These are phyloP conservation scores for Pentamera pediparva DNA, from an alignment of 53 echinoderm and acorn worm genomes.

Conservation along the genomic window DNA sequence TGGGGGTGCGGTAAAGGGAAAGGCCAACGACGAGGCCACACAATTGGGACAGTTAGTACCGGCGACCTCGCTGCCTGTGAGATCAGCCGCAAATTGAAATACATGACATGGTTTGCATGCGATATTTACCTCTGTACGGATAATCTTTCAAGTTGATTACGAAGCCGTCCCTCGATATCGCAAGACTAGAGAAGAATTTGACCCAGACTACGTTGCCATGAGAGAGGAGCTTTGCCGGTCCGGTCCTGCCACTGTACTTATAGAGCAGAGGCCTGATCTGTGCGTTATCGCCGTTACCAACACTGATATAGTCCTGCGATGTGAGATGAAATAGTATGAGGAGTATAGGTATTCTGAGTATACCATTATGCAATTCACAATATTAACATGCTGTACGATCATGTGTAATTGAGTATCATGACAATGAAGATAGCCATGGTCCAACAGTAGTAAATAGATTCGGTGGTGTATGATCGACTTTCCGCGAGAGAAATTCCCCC, in stretches of 20 bases:
- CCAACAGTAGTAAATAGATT: no score
- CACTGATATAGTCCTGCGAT: constrained; percentile 60
- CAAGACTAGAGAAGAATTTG: constrained; percentile 63
- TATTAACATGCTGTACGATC: background rate
- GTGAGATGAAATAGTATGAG: no score
- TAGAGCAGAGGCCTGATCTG: constrained; percentile 42
- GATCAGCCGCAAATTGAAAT: background rate
- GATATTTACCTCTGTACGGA: constrained; percentile 51
- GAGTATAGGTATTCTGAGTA: no score
- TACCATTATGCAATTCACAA: no score
- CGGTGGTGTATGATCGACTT: no score
- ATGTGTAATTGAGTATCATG: background rate
- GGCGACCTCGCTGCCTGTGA: background rate
- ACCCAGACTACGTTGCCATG: constrained; percentile 65
- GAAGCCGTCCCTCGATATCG: constrained; percentile 71
- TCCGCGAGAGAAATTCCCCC: no score
- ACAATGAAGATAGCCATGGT: no score
- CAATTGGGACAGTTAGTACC: background rate
- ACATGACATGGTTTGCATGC: background rate
- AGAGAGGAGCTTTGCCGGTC: constrained; percentile 48
- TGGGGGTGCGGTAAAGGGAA: no score
- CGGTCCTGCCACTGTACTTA: constrained; percentile 48
- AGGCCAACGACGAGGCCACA: no score
- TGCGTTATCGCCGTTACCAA: constrained; percentile 60
- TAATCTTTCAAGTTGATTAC: constrained; percentile 35